These are phyloP conservation scores for Oryzias celebensis DNA, from an alignment of 2,113 vertebrate genomes.

Conservation along the genomic window DNA sequence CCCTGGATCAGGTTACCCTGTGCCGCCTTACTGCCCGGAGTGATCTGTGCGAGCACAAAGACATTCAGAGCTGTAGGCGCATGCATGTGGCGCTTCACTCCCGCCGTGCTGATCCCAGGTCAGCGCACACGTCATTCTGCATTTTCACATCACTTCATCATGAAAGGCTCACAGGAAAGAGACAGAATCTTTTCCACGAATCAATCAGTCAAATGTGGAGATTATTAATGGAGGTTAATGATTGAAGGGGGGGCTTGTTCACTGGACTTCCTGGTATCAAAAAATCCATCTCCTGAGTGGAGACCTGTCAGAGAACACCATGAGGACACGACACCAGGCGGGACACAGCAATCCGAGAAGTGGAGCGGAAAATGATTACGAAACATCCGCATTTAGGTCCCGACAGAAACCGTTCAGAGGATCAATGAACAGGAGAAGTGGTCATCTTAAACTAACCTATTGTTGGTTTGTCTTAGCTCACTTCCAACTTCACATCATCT, in stretches of 20 bases:
- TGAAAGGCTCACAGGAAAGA: background rate
- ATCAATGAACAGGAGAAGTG: no score
- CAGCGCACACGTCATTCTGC: conserved; percentile 13
- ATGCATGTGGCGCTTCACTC: background rate
- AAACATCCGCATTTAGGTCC: no score
- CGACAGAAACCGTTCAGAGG: no score
- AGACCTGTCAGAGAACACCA: background rate
- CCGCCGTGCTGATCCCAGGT: conserved; percentile 5
- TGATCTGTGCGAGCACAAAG: conserved; percentile 81
- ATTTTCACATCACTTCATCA: conserved; percentile 4
- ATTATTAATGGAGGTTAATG: background rate
- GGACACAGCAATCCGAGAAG: no score
- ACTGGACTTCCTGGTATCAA: conserved; percentile 24
- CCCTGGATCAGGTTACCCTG: conserved; percentile 91
- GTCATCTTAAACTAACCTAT: no score
- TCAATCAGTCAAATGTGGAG: conserved; percentile 45
- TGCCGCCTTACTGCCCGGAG: conserved; percentile 93
- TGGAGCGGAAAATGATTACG: no score
- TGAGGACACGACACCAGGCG: background rate
- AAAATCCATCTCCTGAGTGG: conserved; percentile 11
- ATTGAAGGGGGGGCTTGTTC: no score
- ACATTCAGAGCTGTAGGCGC: background rate
- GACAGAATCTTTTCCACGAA: conserved; percentile 19
- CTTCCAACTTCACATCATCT: no score
- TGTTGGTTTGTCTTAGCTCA: no score